Conservation (phyloP, 2,888 invertebrate species). For the Thymelicus acteon region DNA sequence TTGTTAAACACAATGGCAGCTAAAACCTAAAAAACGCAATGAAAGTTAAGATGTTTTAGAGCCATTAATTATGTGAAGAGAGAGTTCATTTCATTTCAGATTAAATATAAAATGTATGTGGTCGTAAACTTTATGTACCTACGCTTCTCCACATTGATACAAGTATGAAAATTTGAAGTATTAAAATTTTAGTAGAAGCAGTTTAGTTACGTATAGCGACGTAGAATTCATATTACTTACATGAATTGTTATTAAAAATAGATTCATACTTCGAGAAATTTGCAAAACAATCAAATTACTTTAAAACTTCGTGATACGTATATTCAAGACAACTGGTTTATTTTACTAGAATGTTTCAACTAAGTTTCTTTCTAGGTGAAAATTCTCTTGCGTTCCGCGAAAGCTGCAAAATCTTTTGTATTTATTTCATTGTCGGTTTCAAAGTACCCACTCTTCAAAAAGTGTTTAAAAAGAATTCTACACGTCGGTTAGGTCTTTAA, state of each 20-base stretch:
- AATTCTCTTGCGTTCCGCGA: constrained; percentile 7
- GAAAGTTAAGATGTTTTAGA: too few species aligned
- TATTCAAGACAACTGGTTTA: constrained; percentile 15
- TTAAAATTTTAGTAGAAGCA: too few species aligned
- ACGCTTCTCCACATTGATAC: too few species aligned
- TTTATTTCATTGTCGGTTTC: constrained; percentile 17
- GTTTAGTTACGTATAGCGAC: too few species aligned
- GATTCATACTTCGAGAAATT: background rate
- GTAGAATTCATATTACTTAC: too few species aligned
- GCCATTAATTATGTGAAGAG: too few species aligned
- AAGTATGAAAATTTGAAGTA: too few species aligned
- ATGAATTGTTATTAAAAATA: background rate
- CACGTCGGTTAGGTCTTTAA: background rate
- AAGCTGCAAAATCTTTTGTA: constrained; percentile 22
- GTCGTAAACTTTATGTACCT: too few species aligned
- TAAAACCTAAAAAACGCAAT: too few species aligned
- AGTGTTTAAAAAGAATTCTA: constrained; percentile 16
- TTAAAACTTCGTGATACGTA: background rate
- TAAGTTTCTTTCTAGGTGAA: constrained; percentile 7
- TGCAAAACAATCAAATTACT: constrained; percentile 2
- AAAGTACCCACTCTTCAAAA: constrained; percentile 9
- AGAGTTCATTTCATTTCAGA: too few species aligned
- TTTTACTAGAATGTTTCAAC: constrained; percentile 20
- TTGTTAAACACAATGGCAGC: too few species aligned
- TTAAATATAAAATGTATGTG: too few species aligned